These are phyloP conservation scores for Hololepta plana DNA, from an alignment of 2,888 invertebrate genomes.

Conservation along the genomic window DNA sequence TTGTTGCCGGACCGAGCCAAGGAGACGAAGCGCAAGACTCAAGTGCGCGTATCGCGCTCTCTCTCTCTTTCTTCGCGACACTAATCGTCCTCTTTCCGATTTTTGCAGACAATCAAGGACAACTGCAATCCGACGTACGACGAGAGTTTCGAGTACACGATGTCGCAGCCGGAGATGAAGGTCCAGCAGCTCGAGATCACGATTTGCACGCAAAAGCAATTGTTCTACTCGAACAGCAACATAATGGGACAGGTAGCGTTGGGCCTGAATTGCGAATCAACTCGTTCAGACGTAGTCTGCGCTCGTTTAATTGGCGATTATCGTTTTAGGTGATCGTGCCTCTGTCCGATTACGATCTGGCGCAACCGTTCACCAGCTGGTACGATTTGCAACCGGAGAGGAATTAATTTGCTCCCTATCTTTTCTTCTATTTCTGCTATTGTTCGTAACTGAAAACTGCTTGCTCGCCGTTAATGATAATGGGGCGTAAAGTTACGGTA, in stretches of 20 bases:
- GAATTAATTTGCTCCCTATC: no score
- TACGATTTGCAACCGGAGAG: slow-evolving; percentile 46
- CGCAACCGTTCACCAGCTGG: slow-evolving; percentile 54
- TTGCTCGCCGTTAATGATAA: no score
- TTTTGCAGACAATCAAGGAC: slow-evolving; percentile 52
- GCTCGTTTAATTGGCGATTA: slow-evolving; percentile 9
- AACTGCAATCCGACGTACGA: slow-evolving; percentile 84
- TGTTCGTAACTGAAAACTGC: no score
- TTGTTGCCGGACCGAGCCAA: slow-evolving; percentile 68
- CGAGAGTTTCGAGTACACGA: slow-evolving; percentile 77
- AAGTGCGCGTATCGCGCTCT: slow-evolving; percentile 28
- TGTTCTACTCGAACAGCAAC: slow-evolving; percentile 62
- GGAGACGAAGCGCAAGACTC: slow-evolving; percentile 75
- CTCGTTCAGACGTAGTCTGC: slow-evolving; percentile 3
- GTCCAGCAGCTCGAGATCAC: slow-evolving; percentile 66
- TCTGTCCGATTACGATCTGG: slow-evolving; percentile 45
- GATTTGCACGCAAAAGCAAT: slow-evolving; percentile 75
- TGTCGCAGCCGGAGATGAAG: slow-evolving; percentile 63
- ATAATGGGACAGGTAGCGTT: slow-evolving; percentile 50
- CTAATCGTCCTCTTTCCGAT: slow-evolving; percentile 1
- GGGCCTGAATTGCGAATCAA: not conserved
- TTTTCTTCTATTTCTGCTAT: no score
- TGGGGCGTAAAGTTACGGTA: no score
- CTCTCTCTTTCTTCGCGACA: slow-evolving; percentile 1
- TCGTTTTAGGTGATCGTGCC: slow-evolving; percentile 41